Evolutionary conservation across 2,888 invertebrate species (phyloP).

Genomic region (Leucoptera coffeella): DNA sequence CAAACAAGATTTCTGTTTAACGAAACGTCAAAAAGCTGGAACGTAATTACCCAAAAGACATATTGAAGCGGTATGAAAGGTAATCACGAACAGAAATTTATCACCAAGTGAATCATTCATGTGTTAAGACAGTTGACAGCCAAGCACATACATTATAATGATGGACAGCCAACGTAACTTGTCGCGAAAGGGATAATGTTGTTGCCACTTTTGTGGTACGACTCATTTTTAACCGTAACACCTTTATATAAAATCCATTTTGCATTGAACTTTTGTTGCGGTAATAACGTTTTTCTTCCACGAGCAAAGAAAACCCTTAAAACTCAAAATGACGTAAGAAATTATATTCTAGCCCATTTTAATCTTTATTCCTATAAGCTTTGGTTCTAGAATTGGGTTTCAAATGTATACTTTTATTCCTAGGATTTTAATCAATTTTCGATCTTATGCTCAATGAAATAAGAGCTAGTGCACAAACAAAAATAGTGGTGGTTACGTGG

Average conservation of each 20-base stretch:
- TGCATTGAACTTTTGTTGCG: too few species aligned
- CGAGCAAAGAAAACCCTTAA: neutral
- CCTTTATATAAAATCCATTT: too few species aligned
- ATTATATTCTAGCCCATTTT: too few species aligned
- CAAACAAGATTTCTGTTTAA: too few species aligned
- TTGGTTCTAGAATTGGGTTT: too few species aligned
- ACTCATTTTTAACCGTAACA: too few species aligned
- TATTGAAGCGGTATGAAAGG: slow-evolving; percentile 49
- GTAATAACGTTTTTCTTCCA: slow-evolving; percentile 20
- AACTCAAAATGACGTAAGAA: neutral
- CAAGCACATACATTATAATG: slow-evolving; percentile 50
- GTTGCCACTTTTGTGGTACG: slow-evolving; percentile 39
- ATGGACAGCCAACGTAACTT: slow-evolving; percentile 50
- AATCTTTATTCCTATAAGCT: too few species aligned
- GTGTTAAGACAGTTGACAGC: slow-evolving; percentile 49
- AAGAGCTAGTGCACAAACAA: too few species aligned
- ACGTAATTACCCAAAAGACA: slow-evolving; percentile 45
- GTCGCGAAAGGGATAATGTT: slow-evolving; percentile 50
- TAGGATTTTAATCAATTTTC: too few species aligned
- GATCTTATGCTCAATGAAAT: too few species aligned
- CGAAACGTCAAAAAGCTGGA: slow-evolving; percentile 33
- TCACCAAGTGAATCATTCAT: slow-evolving; percentile 52
- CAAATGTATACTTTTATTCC: too few species aligned
- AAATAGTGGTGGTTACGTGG: too few species aligned
- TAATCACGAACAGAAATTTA: slow-evolving; percentile 54